Conservation (phyloP, 2,888 invertebrate genomes). For the Paralinhomoeus sp. region DNA sequence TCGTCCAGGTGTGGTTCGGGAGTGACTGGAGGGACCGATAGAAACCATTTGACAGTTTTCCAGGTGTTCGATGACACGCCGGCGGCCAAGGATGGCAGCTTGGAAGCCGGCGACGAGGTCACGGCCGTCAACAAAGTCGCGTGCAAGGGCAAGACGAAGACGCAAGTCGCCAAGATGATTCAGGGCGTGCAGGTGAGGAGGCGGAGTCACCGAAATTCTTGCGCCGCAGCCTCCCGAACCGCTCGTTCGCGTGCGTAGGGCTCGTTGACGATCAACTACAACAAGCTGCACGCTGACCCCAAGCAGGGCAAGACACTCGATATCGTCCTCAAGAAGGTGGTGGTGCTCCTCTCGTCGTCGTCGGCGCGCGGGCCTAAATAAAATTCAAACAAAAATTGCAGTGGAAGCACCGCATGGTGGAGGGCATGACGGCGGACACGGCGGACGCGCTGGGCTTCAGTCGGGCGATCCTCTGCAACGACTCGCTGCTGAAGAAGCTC, state of each 20-base stretch:
- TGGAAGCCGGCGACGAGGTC: constrained; percentile 88
- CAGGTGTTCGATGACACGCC: constrained; percentile 91
- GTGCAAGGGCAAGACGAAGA: constrained; percentile 83
- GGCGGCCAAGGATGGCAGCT: constrained; percentile 66
- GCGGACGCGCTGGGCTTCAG: constrained; percentile 80
- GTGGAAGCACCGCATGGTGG: constrained; percentile 68
- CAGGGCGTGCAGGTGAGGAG: constrained; percentile 51
- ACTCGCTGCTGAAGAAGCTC: constrained; percentile 69
- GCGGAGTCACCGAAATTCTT: too few relatives aligned
- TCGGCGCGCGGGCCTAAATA: too few relatives aligned
- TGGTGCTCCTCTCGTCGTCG: background rate
- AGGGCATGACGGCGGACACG: constrained; percentile 61
- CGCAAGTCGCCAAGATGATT: constrained; percentile 97
- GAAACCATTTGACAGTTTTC: too few relatives aligned
- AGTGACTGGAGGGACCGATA: too few relatives aligned
- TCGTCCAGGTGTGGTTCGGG: constrained; percentile 49
- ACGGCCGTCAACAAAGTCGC: constrained; percentile 72
- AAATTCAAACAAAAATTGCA: too few relatives aligned
- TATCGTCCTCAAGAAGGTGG: constrained; percentile 78
- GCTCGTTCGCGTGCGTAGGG: constrained; percentile 33
- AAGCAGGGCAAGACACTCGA: constrained; percentile 84
- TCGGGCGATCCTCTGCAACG: constrained; percentile 87
- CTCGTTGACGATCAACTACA: constrained; percentile 80
- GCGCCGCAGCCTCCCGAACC: too few relatives aligned
- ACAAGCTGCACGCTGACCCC: constrained; percentile 89